Base-by-base conservation (phyloP, 1,140 invertebrate genomes). In the Fopius arisanus region DNA sequence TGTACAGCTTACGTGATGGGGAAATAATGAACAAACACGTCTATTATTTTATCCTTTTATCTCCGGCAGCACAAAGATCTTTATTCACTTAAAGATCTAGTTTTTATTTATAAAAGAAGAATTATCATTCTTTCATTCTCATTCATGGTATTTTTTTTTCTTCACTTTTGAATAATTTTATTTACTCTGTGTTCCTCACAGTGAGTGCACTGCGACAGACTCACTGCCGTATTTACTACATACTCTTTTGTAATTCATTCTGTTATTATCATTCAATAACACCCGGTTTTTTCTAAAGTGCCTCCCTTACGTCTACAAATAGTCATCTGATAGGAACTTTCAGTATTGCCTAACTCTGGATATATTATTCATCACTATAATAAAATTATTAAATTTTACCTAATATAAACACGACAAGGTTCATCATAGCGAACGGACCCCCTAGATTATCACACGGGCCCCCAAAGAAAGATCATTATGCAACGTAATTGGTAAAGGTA, bases 281-380 rank as follows among this genome's bases (percentile, higher is more conserved):
- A 73, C 69, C 71, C 51, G 59, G 63, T 77, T 65, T n/a, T 33
- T 78, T 81, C 82, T 85, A 84, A 65, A 65, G 28, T 65, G 62
- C 69, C 67, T 68, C 41, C 59, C 66, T 68, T 69, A 69, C 65
- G 33, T 78, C 83, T 83, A 84, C 79, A 85, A 84, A 65, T 65
- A 87, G 81, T 86, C 80, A 86, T 85, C 82, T 85, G 80, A 87
- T 88, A 88, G 86, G 86, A 88, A 88, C 86, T 88, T 88, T 88
- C 84, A 87, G 82, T 87, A 88, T 88, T 87, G 85, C 86, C 83
- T 88, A 88, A 78, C 81, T 85, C 83, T 88, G 84, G 81, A 84
- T 84, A 85, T 85, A 85, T 82, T 84, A 84, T 79, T 82, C 79
- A 77, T 80, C 54, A 79, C 78, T 81, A 82, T 83, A 67, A 80